Evolutionary conservation across 1,140 invertebrate species (phyloP), one percentile per base, ranked within the genome.

Genomic region (Laupala kohalensis): DNA sequence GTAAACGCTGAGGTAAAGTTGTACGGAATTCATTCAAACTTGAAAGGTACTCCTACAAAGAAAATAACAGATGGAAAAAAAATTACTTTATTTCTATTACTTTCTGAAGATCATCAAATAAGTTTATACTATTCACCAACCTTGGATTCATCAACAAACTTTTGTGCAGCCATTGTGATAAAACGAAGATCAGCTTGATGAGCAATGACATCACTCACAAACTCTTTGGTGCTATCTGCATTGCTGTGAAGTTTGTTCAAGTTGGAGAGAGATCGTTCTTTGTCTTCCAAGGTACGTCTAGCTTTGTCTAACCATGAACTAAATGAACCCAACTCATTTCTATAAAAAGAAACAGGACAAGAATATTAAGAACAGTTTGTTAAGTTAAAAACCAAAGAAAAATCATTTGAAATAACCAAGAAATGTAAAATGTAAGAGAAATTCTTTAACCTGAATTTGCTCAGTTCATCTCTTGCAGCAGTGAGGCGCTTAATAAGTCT

Each of bases 181-280:
- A 96, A 97, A 26, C 95, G 84, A 2, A 97, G 81, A 82, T 98
- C 95, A 1, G 94, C 95, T 80, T 97, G 94, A 78, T 97, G 95
- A 3, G 93, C 90, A 75, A 97, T 95, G 0, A 97, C 93, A 80
- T 98, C 95, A 71, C 89, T 92, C n/a, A 94, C 89, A 80, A 98
- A 95, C 74, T 94, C 92, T 37, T 91, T 86, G 3, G 90, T 90
- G 13, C 87, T 86, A 72, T 94, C 91, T 0, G 87, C 86, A 75
- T 90, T 90, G 64, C 85, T 86, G 64, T 87, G 84, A 5, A 93
- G 79, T 66, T 87, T 86, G 71, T 92, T 90, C 69, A 95, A 78
- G 76, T 95, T 90, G 0, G 90, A 89, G 4, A 95, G 78, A 1
- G 90, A 88, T n/a, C 90, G 84, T 76, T 96, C 93, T 78, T 93